Evolutionary conservation across 2,888 invertebrate genomes (phyloP), one percentile per base, ranked within the genome.

Genomic region (Nymphalis c-album): DNA sequence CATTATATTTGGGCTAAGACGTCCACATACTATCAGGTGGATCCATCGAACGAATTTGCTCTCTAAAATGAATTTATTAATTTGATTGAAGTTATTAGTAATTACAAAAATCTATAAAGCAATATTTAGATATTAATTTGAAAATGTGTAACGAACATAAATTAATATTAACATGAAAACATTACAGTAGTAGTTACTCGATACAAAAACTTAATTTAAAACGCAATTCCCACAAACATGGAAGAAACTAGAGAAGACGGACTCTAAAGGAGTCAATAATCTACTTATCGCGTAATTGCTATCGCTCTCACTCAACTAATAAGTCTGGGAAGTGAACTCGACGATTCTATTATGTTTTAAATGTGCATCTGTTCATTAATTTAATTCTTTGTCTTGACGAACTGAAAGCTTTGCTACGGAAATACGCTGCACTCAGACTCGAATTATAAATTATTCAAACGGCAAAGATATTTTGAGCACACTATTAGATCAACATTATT

Each of bases 331-430:
- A 58, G 26, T 58, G 59, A 63, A 67, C 35, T 50, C 50, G 17
- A 16, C 18, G 46, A 47, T 47, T 65, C 31, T 55, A 55, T 48
- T 53, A 20, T 45, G 35, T 63, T 53, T 58, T 50, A 67, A 67
- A 63, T 59, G 48, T 61, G 63, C 59, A 67, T 67, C 59, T 50
- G 58, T 67, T 67, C 67, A 59, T 67, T 67, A 67, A 67, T 63
- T 67, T 63, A 31, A 50, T 59, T 58, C 53, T 63, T 62, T 67
- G 58, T 67, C 63, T 22, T 59, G 63, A 50, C 45, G 31, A 46
- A 63, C 58, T 63, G 57, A 46, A 46, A 61, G 60, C 50, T 63
- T 58, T 26, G 66, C 46, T 50, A 20, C 46, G 60, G 61, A 63
- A 51, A 63, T 59, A 31, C 51, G 46, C 40, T 46, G 61, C 58